Base-by-base conservation (phyloP, 1,140 invertebrate species). In the Triops longicaudatus region DNA sequence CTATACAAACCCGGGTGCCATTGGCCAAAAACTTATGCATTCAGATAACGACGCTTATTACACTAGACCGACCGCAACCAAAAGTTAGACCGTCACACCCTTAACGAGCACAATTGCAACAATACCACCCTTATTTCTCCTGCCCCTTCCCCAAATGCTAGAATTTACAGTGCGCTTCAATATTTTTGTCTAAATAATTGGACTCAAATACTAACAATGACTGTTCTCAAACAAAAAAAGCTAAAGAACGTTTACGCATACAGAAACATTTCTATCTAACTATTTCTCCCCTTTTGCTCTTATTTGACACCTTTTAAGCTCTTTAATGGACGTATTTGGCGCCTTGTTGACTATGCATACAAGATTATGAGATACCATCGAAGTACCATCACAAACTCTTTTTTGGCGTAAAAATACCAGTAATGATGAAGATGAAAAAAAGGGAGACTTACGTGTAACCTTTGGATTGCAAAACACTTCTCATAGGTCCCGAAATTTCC, bases 401-500 rank as follows among this genome's bases (percentile, higher is more conserved):
- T n/a, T n/a, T n/a, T n/a, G n/a, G n/a, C n/a, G n/a, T 12, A 22
- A 44, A 37, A 37, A 7, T 27, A 63, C 14, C 50, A 22, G 50
- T 37, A 74, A 74, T 27, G 7, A 22, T 26, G 6, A 71, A 14
- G 7, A 71, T 14, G 26, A 26, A 75, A n/a, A 50, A 31, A 71
- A 28, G 31, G n/a, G 22, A 42, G 10, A 31, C 89, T 86, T 84
- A 95, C 93, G 85, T 88, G 84, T 90, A 96, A 78, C 91, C 92
- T 80, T 90, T 90, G 80, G 86, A 86, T 14, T 86, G 82, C 9
- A 97, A 86, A 31, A 91, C 84, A 81, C 87, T 91, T 79, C 89
- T 86, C 95, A 97, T 97, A 11, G 91, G 89, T 0, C 84, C 83
- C 0, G 94, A 96, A 79, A 95, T 90, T 85, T 98, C 96, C 0